Conservation (phyloP, 2,113 vertebrate genomes). For the Brachionichthys hirsutus region DNA sequence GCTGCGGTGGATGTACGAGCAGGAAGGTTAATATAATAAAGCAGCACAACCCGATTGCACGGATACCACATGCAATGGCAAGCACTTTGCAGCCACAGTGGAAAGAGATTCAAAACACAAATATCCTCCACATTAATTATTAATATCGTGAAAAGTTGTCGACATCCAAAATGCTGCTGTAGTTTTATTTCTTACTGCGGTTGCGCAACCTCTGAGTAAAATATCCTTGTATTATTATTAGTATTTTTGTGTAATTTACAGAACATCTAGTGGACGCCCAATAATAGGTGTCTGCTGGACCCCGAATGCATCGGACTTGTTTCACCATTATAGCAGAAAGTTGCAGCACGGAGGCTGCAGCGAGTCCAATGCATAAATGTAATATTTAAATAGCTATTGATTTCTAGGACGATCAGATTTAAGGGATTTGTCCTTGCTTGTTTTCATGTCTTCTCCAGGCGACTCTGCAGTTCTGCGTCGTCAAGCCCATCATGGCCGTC, state of each 20-base stretch:
- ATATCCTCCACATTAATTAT: not conserved
- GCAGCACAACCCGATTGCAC: too few relatives aligned
- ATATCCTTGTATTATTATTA: too few relatives aligned
- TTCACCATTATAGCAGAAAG: too few relatives aligned
- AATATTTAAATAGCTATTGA: slow-evolving; percentile 11
- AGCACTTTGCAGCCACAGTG: too few relatives aligned
- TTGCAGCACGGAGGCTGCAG: not conserved
- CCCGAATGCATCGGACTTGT: not conserved
- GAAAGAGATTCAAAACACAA: not conserved
- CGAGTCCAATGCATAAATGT: not conserved
- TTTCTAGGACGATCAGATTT: too few relatives aligned
- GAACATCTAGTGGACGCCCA: too few relatives aligned
- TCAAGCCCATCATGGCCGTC: slow-evolving; percentile 93
- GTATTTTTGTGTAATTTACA: too few relatives aligned
- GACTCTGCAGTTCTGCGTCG: slow-evolving; percentile 95
- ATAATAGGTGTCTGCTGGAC: not conserved
- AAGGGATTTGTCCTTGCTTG: slow-evolving; percentile 35
- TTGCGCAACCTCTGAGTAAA: too few relatives aligned
- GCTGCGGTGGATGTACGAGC: too few relatives aligned
- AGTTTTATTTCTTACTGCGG: too few relatives aligned
- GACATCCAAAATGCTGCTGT: not conserved
- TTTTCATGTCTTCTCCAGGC: slow-evolving; percentile 77
- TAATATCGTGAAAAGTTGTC: not conserved
- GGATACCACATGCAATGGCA: too few relatives aligned
- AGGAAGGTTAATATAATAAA: too few relatives aligned